These are phyloP conservation scores for Felis chaus DNA, from an alignment of 2,113 vertebrate species.

Conservation along the genomic window DNA sequence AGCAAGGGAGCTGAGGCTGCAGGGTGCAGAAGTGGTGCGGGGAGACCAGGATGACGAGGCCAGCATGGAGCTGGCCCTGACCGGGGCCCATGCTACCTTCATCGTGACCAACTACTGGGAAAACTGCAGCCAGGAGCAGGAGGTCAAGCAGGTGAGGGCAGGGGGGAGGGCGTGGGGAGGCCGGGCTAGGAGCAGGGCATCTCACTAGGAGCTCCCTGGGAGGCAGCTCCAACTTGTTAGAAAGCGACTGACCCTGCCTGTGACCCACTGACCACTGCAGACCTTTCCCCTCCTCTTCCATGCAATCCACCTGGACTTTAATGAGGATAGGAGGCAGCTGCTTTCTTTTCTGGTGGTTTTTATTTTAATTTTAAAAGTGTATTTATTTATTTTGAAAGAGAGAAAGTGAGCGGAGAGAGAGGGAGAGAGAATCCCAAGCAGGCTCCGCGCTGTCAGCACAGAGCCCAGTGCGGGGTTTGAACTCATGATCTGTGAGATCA, in stretches of 20 bases:
- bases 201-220: background rate
- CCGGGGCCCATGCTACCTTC: constrained; percentile 75
- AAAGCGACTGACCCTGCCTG: background rate
- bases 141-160: constrained; percentile 79
- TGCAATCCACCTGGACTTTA: background rate
- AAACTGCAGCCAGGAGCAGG: constrained; percentile 81
- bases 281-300: background rate
- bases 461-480: no score
- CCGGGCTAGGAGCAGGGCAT: background rate
- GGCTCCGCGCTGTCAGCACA: no score
- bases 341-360: background rate
- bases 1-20: constrained; percentile 62
- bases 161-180: background rate
- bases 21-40: constrained; percentile 80
- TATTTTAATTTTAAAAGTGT: background rate
- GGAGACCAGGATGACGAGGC: constrained; percentile 78
- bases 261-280: background rate
- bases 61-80: constrained; percentile 79
- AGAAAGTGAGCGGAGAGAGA: no score
- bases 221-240: background rate
- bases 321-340: background rate
- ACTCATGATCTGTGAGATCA: no score
- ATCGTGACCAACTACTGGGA: constrained; percentile 86
- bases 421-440: no score
- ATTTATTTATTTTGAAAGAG: no score